phyloP scores from a whole-genome alignment of 2,797 vertebrate species.

The Cuculus canorus region DNA sequence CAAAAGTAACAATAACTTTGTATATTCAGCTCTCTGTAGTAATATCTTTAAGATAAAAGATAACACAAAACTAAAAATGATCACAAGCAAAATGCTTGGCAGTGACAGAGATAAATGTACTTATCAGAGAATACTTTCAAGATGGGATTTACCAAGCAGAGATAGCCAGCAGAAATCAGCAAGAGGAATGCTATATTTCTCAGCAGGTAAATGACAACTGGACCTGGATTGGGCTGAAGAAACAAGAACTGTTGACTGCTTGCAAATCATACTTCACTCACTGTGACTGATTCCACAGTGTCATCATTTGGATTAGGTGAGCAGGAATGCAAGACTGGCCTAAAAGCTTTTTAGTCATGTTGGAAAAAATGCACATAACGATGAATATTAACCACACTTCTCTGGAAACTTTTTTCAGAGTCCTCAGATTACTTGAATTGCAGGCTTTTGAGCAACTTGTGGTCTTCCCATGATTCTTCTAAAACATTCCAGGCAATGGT shows the following conservation, averaged over 20 bases:
- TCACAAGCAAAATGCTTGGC: not conserved
- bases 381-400: slow-evolving; percentile 62
- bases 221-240: not conserved
- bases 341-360: slow-evolving; percentile 42
- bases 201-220: not conserved
- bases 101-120: not conserved
- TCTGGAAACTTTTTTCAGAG: slow-evolving; percentile 42
- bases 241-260: slow-evolving; percentile 16
- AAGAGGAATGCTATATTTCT: not conserved
- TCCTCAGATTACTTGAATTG: slow-evolving; percentile 50
- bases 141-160: not conserved
- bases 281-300: slow-evolving; percentile 25
- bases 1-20: not conserved
- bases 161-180: not conserved
- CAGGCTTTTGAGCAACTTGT: slow-evolving; percentile 51
- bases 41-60: not conserved
- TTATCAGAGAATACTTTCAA: not conserved
- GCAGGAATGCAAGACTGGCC: slow-evolving; percentile 22
- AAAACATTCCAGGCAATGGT: slow-evolving; percentile 40
- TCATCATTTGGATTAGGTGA: slow-evolving; percentile 36
- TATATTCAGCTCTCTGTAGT: not conserved
- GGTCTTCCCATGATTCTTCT: slow-evolving; percentile 28
- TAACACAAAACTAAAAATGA: not conserved
- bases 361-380: slow-evolving; percentile 55
- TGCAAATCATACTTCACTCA: not conserved